Evolutionary conservation across 2,113 vertebrate species (phyloP), one percentile per base, ranked within the genome.

Genomic region (Gila orcuttii): DNA sequence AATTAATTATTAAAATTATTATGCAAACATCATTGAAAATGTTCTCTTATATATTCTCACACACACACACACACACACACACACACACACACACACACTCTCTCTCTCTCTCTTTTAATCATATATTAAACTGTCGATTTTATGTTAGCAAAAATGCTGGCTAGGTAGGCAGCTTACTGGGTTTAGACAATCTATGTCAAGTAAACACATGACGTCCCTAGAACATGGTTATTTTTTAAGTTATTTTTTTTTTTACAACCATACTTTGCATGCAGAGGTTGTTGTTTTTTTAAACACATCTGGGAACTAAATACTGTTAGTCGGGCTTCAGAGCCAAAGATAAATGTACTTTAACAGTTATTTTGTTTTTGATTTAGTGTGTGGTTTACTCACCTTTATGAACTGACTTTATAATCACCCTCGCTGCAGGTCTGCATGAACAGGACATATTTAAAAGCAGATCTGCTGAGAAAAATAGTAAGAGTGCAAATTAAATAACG

Each of bases 351-450:
- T 4, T 10, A 36, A 1, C 66, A 39, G 66, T 0, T 23, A 3
- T 39, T 9, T 11, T 36, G 36, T 36, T 11, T 0, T 19, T 11
- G 0, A 4, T 1, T 45, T n/a, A 5, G 42, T 52, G 50, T 52
- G 4, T 52, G 36, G 4, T 28, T 15, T 3, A 87, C 91, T 90
- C 87, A 95, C 94, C 94, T 93, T 93, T 93, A 25, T 94, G 91
- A 1, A 92, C 93, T 21, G 93, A 91, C 86, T 88, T 92, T 3
- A 95, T 83, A 25, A 95, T 89, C 87, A 94, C 81, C 85, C 93
- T 93, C 79, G 90, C 94, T 82, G 93, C 94, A 50, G 94, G 92
- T n/a, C 92, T 88, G 76, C 94, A 95, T 3, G 93, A 89, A 79
- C 95, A 95, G 87, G 94, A 94, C 95, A 95, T 95, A 77, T 85